phyloP scores from a whole-genome alignment of 2,797 vertebrate genomes.

The Rhynchonycteris naso region DNA sequence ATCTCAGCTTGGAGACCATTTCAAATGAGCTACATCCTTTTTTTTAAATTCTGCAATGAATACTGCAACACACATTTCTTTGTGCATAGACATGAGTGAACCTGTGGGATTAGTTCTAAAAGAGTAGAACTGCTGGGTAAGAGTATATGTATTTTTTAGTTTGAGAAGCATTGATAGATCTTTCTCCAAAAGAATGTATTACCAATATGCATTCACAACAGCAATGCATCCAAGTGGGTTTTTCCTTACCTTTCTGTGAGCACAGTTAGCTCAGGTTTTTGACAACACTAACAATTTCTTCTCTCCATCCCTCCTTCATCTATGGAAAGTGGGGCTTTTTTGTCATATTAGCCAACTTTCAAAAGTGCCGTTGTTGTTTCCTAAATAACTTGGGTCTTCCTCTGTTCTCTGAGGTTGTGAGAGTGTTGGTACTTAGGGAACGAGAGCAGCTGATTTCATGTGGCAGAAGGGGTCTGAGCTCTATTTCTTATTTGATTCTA shows the following conservation, averaged over 20 bases:
- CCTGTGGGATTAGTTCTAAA: neutral
- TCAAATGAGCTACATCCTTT: neutral
- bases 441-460: neutral
- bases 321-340: neutral
- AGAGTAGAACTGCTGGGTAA: neutral
- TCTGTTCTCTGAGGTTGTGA: neutral
- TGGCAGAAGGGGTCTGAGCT: neutral
- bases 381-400: neutral
- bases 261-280: neutral
- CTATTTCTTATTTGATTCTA: conserved; percentile 19
- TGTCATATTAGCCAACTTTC: neutral
- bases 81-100: neutral
- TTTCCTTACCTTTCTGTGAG: neutral
- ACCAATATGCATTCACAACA: neutral
- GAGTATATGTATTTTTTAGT: neutral
- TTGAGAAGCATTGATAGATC: conserved; percentile 3
- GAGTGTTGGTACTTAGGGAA: neutral
- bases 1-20: neutral
- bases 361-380: neutral
- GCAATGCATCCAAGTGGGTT: neutral
- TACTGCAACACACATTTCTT: neutral
- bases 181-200: neutral
- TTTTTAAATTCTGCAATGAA: conserved; percentile 7
- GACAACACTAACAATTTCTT: neutral
- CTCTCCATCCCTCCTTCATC: neutral